These are phyloP conservation scores for Drosophila helvetica DNA, from an alignment of 2,888 invertebrate genomes.

Conservation along the genomic window DNA sequence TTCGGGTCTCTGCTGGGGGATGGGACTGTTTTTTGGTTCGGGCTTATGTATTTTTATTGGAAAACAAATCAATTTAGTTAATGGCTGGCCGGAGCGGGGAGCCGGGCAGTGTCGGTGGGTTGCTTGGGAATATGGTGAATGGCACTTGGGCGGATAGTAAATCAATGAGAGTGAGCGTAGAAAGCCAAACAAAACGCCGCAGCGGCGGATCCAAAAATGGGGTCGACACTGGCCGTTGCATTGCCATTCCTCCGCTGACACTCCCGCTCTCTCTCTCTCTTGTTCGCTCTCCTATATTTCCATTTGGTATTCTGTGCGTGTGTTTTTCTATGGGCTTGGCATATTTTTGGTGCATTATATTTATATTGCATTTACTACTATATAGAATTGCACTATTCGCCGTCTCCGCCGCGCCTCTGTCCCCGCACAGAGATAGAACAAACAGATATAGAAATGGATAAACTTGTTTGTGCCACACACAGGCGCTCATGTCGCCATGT, in stretches of 20 bases:
- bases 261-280: conserved; percentile 6
- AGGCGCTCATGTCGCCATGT: neutral
- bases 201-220: neutral
- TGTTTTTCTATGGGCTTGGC: neutral
- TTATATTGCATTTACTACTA: conserved; percentile 17
- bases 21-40: conserved; percentile 10
- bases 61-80: conserved; percentile 53
- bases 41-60: conserved; percentile 30
- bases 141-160: conserved; percentile 27
- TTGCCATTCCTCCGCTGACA: conserved; percentile 15
- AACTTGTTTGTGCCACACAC: conserved; percentile 32
- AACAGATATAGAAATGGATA: conserved; percentile 41
- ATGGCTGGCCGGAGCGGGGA: conserved; percentile 22
- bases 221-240: conserved; percentile 21
- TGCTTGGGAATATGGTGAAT: neutral
- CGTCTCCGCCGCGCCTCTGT: neutral
- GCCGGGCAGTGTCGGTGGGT: conserved; percentile 3
- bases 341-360: conserved; percentile 34
- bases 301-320: neutral
- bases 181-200: conserved; percentile 29
- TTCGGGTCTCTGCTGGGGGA: neutral
- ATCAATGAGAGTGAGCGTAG: conserved; percentile 34
- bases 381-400: neutral
- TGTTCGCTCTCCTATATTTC: neutral
- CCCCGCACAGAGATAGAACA: conserved; percentile 26